phyloP scores from a whole-genome alignment of 37 sponge, comb jelly and placozoan genomes.

The Aphrocallistes beatrix region DNA sequence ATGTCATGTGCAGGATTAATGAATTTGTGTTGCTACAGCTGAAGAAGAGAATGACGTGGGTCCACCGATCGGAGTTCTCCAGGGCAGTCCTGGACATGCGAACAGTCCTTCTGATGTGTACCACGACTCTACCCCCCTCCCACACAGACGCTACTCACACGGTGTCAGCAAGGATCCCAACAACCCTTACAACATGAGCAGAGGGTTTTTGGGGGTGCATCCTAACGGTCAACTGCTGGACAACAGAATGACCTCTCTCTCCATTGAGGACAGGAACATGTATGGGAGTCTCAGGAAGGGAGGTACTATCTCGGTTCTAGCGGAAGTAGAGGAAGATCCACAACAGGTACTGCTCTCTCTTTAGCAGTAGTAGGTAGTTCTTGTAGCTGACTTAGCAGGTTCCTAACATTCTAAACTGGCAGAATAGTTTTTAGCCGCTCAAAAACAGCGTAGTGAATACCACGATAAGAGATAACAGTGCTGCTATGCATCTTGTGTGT shows the following conservation, averaged over 20 bases:
- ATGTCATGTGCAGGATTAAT: too few species aligned
- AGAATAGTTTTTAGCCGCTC: too few species aligned
- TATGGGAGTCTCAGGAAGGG: neutral
- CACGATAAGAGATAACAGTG: too few species aligned
- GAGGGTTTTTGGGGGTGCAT: neutral
- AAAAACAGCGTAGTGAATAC: too few species aligned
- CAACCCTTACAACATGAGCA: neutral
- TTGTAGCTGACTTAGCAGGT: too few species aligned
- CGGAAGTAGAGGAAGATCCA: conserved; percentile 4
- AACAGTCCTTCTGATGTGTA: conserved; percentile 9
- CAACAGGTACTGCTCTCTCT: too few species aligned
- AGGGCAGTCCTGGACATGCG: neutral
- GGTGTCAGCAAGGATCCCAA: neutral
- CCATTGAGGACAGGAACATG: conserved; percentile 15
- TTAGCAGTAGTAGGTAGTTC: too few species aligned
- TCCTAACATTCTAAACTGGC: too few species aligned
- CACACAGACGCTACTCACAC: neutral
- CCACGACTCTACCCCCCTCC: conserved; percentile 9
- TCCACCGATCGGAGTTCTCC: neutral
- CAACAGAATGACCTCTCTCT: neutral
- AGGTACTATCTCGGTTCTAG: neutral
- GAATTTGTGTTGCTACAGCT: too few species aligned
- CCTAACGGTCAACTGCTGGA: conserved; percentile 4
- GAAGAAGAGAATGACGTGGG: conserved; percentile 5
- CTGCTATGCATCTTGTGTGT: too few species aligned